Conservation (phyloP, 2,113 vertebrate genomes). For the Tretioscincus oriximinensis region DNA sequence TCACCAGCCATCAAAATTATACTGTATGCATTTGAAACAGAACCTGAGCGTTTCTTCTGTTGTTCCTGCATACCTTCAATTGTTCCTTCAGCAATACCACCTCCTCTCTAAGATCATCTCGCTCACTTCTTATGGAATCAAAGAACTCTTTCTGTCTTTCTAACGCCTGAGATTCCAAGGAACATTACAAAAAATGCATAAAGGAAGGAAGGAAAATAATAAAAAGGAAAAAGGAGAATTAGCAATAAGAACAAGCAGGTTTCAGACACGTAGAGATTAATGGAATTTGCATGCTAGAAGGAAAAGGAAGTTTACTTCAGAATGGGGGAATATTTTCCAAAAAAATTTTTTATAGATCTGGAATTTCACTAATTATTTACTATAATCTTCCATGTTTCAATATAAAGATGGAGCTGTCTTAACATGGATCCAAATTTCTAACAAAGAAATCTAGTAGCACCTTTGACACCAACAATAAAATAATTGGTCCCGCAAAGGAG, state of each 20-base stretch:
- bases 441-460: too few species aligned
- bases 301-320: neutral
- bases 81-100: conserved; percentile 86
- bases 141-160: conserved; percentile 98
- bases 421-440: too few species aligned
- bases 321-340: neutral
- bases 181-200: conserved; percentile 40
- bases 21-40: neutral
- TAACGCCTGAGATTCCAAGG: conserved; percentile 83
- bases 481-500: too few species aligned
- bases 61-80: conserved; percentile 85
- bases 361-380: conserved; percentile 4
- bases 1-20: neutral
- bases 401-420: neutral
- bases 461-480: too few species aligned
- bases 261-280: conserved; percentile 23
- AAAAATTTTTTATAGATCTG: neutral
- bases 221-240: conserved; percentile 27
- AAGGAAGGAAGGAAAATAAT: neutral
- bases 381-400: neutral
- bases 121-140: conserved; percentile 91
- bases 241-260: conserved; percentile 21
- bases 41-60: too few species aligned
- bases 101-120: conserved; percentile 95
- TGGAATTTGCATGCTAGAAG: conserved; percentile 30